A percentile compares a stretch with the other conserved stretches of the same genome.
Conservation (phyloP, 2,888 invertebrate genomes). For the Aphidoletes aphidimyza region DNA sequence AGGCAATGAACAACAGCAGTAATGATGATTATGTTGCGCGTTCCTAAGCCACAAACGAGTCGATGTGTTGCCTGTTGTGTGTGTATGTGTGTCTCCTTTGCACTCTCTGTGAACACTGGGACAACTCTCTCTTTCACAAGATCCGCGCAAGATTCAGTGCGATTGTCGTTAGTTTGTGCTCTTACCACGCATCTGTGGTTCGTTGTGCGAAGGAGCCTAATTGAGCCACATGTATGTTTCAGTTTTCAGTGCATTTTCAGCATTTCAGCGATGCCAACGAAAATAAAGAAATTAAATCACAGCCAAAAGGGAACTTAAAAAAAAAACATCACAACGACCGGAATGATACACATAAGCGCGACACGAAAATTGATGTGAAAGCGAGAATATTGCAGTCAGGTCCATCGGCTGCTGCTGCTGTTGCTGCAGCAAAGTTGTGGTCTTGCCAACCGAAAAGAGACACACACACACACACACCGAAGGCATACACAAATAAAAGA, state of each 20-base stretch:
- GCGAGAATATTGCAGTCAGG: slow-evolving; percentile 50
- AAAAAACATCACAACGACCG: neutral
- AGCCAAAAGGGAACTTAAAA: neutral
- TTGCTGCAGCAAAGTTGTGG: too few species aligned
- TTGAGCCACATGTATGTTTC: slow-evolving; percentile 24
- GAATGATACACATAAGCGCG: neutral
- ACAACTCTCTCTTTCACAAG: too few species aligned
- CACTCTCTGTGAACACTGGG: too few species aligned
- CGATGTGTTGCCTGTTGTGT: too few species aligned
- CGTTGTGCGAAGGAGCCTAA: neutral
- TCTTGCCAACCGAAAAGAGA: too few species aligned
- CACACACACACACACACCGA: too few species aligned
- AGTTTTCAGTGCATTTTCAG: neutral
- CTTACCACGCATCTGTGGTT: neutral
- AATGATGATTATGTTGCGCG: slow-evolving; percentile 45
- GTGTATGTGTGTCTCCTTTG: neutral
- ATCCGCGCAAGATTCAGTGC: neutral
- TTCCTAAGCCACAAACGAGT: too few species aligned
- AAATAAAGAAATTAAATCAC: slow-evolving; percentile 46
- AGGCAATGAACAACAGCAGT: slow-evolving; percentile 13
- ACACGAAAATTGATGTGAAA: slow-evolving; percentile 32
- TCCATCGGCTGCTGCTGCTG: too few species aligned
- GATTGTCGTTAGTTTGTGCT: neutral
- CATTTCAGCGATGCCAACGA: neutral
- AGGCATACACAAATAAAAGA: too few species aligned